A percentile compares a stretch with the other conserved stretches of the same genome.
These are phyloP conservation scores for Lycodopsis pacificus DNA, from an alignment of 2,797 vertebrate species.

Conservation along the genomic window DNA sequence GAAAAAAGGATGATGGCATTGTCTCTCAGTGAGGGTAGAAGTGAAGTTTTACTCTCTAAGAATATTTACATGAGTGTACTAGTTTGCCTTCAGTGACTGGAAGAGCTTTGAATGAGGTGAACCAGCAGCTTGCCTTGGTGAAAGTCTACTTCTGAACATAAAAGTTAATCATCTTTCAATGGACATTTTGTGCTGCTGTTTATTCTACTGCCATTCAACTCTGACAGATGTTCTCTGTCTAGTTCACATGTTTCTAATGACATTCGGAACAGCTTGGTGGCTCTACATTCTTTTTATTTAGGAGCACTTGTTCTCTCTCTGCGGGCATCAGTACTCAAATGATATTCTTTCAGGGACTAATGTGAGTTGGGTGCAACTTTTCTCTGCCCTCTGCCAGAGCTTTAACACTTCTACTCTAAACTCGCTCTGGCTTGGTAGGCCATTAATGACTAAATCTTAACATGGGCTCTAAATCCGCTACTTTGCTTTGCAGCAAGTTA, in stretches of 20 bases:
- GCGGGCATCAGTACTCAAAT: neutral
- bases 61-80: neutral
- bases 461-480: conserved; percentile 5
- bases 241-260: conserved; percentile 23
- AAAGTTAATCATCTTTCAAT: conserved; percentile 58
- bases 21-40: neutral
- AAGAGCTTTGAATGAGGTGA: conserved; percentile 8
- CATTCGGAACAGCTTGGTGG: neutral
- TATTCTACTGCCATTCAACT: conserved; percentile 30
- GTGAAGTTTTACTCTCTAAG: conserved; percentile 1
- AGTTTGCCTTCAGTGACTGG: neutral
- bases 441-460: neutral
- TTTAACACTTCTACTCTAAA: neutral
- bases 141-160: conserved; percentile 30
- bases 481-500: conserved; percentile 34
- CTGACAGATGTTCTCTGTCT: conserved; percentile 19
- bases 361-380: conserved; percentile 21
- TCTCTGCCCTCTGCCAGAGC: too few relatives aligned
- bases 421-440: neutral
- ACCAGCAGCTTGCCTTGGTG: conserved; percentile 3
- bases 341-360: neutral
- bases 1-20: conserved; percentile 21
- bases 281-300: neutral
- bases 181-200: conserved; percentile 35
- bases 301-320: neutral